phyloP scores from a whole-genome alignment of 2,888 invertebrate species.

The Chymomyza fuscimana region DNA sequence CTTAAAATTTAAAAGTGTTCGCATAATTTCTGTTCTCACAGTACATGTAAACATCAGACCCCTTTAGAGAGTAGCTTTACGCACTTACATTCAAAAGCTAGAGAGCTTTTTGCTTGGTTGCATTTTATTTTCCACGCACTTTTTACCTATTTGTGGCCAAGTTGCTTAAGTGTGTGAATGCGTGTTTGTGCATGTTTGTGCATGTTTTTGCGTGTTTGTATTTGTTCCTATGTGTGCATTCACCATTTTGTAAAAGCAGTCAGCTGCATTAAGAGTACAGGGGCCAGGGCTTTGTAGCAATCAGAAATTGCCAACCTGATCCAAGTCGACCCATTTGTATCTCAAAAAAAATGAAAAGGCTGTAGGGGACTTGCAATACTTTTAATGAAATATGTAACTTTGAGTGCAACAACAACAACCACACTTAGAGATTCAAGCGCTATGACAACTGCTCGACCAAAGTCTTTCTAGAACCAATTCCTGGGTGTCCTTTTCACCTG shows the following conservation, averaged over 20 bases:
- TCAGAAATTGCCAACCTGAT: neutral
- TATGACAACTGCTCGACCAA: neutral
- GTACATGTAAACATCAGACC: neutral
- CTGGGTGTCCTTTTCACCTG: neutral
- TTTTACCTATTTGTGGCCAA: neutral
- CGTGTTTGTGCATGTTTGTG: neutral
- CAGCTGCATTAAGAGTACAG: neutral
- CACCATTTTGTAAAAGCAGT: neutral
- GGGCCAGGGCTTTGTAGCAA: neutral
- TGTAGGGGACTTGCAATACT: constrained; percentile 53
- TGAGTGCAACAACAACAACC: neutral
- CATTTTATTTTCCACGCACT: neutral
- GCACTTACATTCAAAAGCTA: neutral
- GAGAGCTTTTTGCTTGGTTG: neutral
- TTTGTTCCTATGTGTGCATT: neutral
- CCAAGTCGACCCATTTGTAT: neutral
- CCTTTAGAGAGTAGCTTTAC: neutral
- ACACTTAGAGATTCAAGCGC: neutral
- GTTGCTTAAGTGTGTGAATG: neutral
- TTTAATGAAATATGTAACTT: constrained; percentile 67
- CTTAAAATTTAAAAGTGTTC: no score
- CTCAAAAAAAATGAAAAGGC: neutral
- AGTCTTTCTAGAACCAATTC: neutral
- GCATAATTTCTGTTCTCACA: no score
- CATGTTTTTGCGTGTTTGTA: neutral